Evolutionary conservation across 2,888 invertebrate genomes (phyloP).

Genomic region (Dryococelus australis): DNA sequence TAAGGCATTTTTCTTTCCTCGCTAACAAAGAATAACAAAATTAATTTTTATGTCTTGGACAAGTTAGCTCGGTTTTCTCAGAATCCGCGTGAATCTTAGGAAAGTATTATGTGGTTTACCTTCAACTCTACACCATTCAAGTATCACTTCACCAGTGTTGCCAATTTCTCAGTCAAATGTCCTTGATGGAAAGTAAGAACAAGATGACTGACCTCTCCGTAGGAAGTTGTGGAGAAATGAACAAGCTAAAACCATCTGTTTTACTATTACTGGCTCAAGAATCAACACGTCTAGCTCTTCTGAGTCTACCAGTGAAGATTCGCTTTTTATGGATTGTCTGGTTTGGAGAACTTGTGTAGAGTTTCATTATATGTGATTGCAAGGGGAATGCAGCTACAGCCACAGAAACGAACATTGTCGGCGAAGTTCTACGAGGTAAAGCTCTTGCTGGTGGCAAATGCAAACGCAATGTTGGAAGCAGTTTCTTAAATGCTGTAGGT

Average conservation of each 20-base stretch:
- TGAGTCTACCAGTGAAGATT: neutral
- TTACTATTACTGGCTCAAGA: neutral
- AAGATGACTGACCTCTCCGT: neutral
- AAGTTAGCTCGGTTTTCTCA: neutral
- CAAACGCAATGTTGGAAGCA: neutral
- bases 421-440: neutral
- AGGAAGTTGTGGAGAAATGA: neutral
- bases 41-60: neutral
- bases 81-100: neutral
- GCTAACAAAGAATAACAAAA: neutral
- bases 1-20: neutral
- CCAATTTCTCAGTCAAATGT: neutral
- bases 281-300: neutral
- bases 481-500: constrained; percentile 19
- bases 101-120: neutral
- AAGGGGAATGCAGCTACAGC: neutral
- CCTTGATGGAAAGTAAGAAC: neutral
- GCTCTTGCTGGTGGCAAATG: neutral
- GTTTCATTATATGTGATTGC: neutral
- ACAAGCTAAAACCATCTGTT: neutral
- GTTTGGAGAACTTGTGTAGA: neutral
- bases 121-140: neutral
- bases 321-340: neutral
- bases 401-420: neutral
- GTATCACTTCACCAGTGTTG: neutral